These are phyloP conservation scores for Taxidea taxus DNA, from an alignment of 2,113 vertebrate species.

Conservation along the genomic window DNA sequence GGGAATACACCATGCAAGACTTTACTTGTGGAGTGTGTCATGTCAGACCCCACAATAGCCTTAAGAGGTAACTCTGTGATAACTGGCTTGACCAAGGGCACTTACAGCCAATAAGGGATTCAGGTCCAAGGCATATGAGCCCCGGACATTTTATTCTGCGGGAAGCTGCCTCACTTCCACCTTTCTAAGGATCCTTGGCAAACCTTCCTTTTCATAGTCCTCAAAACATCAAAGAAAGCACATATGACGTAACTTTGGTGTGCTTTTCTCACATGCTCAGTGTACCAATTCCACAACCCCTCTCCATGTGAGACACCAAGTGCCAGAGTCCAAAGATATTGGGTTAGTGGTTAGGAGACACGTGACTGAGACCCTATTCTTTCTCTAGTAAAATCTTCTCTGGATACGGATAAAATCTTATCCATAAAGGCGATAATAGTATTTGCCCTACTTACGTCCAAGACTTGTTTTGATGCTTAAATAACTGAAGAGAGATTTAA, in stretches of 20 bases:
- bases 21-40: background rate
- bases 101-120: background rate
- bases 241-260: background rate
- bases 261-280: background rate
- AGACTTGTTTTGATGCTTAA: conserved; percentile 23
- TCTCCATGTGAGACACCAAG: background rate
- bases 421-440: background rate
- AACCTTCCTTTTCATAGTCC: background rate
- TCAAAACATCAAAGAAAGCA: background rate
- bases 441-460: background rate
- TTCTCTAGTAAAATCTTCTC: background rate
- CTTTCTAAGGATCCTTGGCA: background rate
- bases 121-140: background rate
- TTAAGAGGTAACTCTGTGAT: background rate
- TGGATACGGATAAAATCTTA: background rate
- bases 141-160: background rate
- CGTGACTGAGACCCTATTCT: background rate
- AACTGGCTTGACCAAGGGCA: background rate
- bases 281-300: background rate
- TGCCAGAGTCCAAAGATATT: background rate
- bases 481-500: background rate
- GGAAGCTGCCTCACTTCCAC: background rate
- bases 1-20: background rate
- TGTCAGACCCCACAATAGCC: background rate
- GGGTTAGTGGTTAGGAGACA: background rate